These are phyloP conservation scores for Halcyon chelicuti DNA, from an alignment of 2,797 vertebrate species.

Conservation along the genomic window DNA sequence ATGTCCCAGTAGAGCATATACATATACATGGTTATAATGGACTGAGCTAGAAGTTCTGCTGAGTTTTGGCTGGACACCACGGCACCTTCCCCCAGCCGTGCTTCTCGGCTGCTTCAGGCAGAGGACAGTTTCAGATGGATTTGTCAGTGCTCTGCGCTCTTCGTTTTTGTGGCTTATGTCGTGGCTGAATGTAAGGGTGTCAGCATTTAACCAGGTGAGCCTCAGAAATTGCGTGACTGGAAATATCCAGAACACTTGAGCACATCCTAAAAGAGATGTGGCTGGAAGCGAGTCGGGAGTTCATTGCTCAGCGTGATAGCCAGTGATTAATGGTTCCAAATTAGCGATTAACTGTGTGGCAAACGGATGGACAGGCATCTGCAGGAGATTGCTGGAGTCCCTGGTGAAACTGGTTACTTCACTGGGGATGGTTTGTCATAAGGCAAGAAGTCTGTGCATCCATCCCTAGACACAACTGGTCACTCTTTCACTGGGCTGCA, in stretches of 20 bases:
- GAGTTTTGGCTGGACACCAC: neutral
- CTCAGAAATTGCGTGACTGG: constrained; percentile 5
- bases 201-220: constrained; percentile 46
- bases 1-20: neutral
- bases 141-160: neutral
- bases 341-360: neutral
- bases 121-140: neutral
- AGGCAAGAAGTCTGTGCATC: neutral
- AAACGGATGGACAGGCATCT: neutral
- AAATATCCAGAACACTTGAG: constrained; percentile 28
- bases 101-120: neutral
- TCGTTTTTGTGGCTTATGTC: constrained; percentile 25
- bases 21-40: neutral
- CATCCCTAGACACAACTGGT: neutral
- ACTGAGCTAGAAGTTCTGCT: neutral
- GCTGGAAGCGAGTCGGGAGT: neutral
- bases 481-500: neutral
- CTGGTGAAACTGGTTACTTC: neutral
- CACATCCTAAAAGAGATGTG: neutral
- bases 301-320: neutral
- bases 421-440: neutral
- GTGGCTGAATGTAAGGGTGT: neutral
- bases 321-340: neutral
- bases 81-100: neutral
- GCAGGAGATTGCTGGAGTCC: neutral